Conservation (phyloP, 2,113 vertebrate species). For the Lutjanus erythropterus region DNA sequence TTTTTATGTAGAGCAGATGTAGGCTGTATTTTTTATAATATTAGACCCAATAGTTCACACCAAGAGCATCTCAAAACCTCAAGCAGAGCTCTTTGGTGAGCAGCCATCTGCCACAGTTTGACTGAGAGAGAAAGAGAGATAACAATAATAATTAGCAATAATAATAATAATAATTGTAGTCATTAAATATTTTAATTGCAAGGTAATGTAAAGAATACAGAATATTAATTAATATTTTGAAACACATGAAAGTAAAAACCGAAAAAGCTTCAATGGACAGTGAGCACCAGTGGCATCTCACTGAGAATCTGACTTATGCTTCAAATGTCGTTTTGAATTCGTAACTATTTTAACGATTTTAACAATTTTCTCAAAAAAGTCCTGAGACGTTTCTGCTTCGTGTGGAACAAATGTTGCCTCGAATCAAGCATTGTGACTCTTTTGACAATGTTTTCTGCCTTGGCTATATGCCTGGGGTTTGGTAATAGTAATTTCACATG, state of each 20-base stretch:
- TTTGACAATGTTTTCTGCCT: constrained; percentile 19
- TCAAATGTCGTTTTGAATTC: too few species aligned
- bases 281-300: background rate
- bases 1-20: too few species aligned
- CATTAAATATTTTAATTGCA: background rate
- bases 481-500: constrained; percentile 52
- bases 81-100: too few species aligned
- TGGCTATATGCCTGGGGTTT: constrained; percentile 20
- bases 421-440: constrained; percentile 3
- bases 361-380: background rate
- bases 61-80: too few species aligned
- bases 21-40: too few species aligned
- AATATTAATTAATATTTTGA: background rate
- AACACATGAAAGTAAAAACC: background rate
- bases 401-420: constrained; percentile 16
- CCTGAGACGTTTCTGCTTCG: background rate
- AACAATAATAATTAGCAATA: too few species aligned
- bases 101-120: too few species aligned
- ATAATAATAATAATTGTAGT: too few species aligned
- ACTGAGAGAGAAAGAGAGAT: too few species aligned
- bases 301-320: background rate
- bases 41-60: too few species aligned
- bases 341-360: background rate
- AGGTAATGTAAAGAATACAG: background rate
- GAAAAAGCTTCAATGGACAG: background rate